Evolutionary conservation across 2,113 vertebrate species (phyloP), one percentile per base, ranked within the genome.

Genomic region (Ciconia boyciana): DNA sequence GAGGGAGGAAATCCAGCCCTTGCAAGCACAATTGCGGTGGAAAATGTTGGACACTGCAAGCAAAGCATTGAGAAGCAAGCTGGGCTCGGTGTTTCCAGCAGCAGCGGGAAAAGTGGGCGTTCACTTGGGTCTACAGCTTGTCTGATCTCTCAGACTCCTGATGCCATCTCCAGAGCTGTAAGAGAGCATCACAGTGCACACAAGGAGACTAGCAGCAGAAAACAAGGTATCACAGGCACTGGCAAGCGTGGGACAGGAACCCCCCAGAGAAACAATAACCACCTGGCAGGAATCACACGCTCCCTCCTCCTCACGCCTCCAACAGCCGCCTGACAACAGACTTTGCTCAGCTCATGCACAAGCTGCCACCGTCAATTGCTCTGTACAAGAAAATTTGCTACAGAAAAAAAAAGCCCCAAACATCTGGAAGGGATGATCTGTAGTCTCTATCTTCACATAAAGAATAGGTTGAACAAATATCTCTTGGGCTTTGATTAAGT

Each of bases 291-390:
- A 93, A 76, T 55, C 74, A 44, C 74, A 75, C 4, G 8, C 34
- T 94, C 52, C 65, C 62, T 94, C 82, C 66, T 90, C 85, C 58
- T 79, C 82, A 25, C 32, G 11, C 85, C 61, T 83, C 94, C 90
- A 34, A 16, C 72, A 69, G 76, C 76, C 72, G 61, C 90, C 70
- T 82, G 52, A 71, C 87, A 87, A 61, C 82, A 60, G 3, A 1
- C 55, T 83, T 21, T 41, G 60, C 72, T 80, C 74, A 69, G 83
- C 54, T 83, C 62, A 16, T 10, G 61, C 31, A 11, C 70, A 43
- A 71, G 78, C 92, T 91, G 79, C 69, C 65, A 43, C 34, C 34
- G 3, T 13, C 69, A 82, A 28, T 13, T 55, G 81, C 55, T 61
- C 65, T 43, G 49, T 11, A 48, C 52, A 48, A 69, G 65, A 83